A percentile compares a stretch with the other conserved stretches of the same genome.
phyloP scores from a whole-genome alignment of 2,797 vertebrate species.

The Tolypeutes matacus region DNA sequence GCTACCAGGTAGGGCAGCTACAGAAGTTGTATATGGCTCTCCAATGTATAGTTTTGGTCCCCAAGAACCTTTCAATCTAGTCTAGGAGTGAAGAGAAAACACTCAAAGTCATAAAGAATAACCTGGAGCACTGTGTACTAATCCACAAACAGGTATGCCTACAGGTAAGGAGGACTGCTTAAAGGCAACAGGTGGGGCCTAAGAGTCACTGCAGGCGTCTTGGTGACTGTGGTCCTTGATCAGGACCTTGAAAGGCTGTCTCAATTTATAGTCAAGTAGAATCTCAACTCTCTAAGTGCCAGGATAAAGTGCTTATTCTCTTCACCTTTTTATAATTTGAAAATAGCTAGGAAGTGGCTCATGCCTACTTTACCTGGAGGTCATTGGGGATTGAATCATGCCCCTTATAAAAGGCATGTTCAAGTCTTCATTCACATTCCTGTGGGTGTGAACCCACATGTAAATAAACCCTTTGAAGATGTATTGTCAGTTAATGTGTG shows the following conservation, averaged over 20 bases:
- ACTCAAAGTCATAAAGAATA: neutral
- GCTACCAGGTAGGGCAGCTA: neutral
- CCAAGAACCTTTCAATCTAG: neutral
- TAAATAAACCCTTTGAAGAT: too few species aligned
- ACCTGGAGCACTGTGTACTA: fast-evolving
- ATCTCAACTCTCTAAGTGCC: neutral
- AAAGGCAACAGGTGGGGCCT: neutral
- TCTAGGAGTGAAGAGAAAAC: neutral
- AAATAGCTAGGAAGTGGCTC: neutral
- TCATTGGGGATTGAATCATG: too few species aligned
- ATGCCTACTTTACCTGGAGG: constrained; percentile 3
- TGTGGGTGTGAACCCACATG: too few species aligned
- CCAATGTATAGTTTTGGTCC: neutral
- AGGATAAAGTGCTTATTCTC: neutral
- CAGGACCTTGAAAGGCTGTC: neutral
- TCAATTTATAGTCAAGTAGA: neutral
- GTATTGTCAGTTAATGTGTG: too few species aligned
- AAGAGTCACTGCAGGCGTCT: neutral
- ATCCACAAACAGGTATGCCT: fast-evolving
- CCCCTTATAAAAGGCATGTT: too few species aligned
- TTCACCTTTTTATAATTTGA: neutral
- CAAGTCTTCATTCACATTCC: too few species aligned
- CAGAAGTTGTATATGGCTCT: neutral
- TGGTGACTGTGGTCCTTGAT: neutral
- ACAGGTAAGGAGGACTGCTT: neutral